Percentiles rank a stretch among this genome's conserved stretches.
phyloP scores from a whole-genome alignment of 2,113 vertebrate species.

The Antechinus stuartii region DNA sequence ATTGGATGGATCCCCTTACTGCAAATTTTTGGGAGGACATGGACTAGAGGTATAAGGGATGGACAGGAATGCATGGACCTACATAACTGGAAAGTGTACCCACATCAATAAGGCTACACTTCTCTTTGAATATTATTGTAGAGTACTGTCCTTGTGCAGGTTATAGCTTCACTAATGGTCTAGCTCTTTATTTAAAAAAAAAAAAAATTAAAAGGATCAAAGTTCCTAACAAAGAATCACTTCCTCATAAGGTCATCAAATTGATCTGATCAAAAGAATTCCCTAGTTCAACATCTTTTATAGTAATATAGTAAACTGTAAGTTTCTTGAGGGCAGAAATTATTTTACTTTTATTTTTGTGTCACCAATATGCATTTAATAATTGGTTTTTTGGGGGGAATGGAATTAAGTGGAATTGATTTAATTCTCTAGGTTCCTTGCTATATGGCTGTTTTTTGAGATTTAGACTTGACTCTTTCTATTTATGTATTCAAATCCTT shows the following conservation, averaged over 20 bases:
- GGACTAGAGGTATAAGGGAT: background rate
- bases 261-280: background rate
- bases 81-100: background rate
- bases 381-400: background rate
- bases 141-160: background rate
- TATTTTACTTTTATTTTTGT: background rate
- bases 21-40: background rate
- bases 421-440: background rate
- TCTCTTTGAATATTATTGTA: background rate
- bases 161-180: background rate
- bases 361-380: background rate
- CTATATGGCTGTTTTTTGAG: too few relatives aligned
- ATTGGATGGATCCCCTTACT: background rate
- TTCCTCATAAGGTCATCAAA: background rate
- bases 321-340: background rate
- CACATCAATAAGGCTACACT: background rate
- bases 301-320: background rate
- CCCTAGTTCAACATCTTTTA: background rate
- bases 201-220: background rate
- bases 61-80: background rate
- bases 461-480: background rate
- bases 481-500: slow-evolving; percentile 13
- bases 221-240: background rate
- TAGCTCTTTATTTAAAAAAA: background rate
- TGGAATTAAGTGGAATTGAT: background rate